Conservation (phyloP, 2,113 vertebrate species). For the Grus americana region DNA sequence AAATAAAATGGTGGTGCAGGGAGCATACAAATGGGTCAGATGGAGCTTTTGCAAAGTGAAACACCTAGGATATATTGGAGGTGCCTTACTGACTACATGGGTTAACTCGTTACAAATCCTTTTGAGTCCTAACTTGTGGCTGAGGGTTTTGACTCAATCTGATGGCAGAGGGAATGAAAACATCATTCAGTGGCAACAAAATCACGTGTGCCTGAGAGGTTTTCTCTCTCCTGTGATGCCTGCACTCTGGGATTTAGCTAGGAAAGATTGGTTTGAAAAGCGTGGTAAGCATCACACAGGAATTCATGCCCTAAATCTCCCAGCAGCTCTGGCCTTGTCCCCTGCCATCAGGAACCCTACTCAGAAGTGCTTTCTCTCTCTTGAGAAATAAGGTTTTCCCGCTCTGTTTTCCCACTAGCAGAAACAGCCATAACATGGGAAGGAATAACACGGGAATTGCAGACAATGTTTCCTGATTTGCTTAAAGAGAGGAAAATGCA, state of each 20-base stretch:
- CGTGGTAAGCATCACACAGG: background rate
- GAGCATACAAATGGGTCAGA: background rate
- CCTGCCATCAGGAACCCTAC: rapidly evolving
- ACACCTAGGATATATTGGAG: background rate
- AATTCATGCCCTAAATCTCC: background rate
- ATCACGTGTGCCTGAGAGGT: background rate
- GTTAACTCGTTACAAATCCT: background rate
- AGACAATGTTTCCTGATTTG: background rate
- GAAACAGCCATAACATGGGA: background rate
- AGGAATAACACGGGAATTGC: background rate
- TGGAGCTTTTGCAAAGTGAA: background rate
- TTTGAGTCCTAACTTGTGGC: background rate
- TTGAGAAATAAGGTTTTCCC: background rate
- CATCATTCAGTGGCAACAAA: background rate
- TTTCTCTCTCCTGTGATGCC: background rate
- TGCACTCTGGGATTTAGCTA: background rate
- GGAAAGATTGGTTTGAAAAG: background rate
- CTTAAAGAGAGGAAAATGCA: background rate
- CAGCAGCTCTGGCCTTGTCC: background rate
- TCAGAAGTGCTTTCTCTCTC: background rate
- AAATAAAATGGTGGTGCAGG: background rate
- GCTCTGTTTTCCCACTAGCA: background rate
- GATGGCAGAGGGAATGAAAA: background rate
- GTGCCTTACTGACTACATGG: background rate
- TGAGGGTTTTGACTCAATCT: background rate